Percentiles rank a stretch among this genome's conserved stretches.
These are phyloP conservation scores for Drosophila incognita DNA, from an alignment of 2,888 invertebrate genomes.

Conservation along the genomic window DNA sequence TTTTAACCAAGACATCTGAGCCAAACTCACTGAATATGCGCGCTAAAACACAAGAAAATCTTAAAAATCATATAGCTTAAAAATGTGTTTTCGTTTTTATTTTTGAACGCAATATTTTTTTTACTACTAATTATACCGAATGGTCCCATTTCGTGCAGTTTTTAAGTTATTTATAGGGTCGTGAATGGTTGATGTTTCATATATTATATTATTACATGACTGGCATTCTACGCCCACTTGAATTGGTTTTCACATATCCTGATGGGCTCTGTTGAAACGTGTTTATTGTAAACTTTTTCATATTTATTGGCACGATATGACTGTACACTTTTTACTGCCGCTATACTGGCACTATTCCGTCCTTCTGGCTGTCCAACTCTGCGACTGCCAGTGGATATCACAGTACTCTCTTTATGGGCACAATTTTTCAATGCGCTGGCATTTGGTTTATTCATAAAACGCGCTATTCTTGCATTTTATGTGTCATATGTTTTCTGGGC, in stretches of 20 bases:
- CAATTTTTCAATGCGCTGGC: constrained; percentile 39
- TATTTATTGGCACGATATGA: constrained; percentile 66
- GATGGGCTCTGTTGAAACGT: constrained; percentile 11
- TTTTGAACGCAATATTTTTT: not conserved
- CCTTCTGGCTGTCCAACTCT: not conserved
- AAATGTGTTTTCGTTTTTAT: no score
- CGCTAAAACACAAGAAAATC: not conserved
- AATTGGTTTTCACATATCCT: constrained; percentile 3
- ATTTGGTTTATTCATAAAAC: constrained; percentile 64
- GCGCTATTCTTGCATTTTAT: constrained; percentile 37
- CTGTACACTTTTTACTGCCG: constrained; percentile 16
- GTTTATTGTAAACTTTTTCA: constrained; percentile 29
- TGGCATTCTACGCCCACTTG: constrained; percentile 27
- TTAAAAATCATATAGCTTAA: not conserved
- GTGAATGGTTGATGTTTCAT: constrained; percentile 6
- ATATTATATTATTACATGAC: constrained; percentile 19
- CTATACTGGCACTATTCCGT: not conserved
- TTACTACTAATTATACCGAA: not conserved
- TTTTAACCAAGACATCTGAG: not conserved
- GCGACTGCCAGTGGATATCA: constrained; percentile 20
- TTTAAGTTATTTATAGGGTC: constrained; percentile 9
- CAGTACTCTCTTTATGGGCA: constrained; percentile 20
- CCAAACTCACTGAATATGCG: not conserved
- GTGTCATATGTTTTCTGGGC: constrained; percentile 42
- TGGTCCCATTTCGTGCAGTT: constrained; percentile 3